Evolutionary conservation across 2,797 vertebrate species (phyloP), one percentile per base, ranked within the genome.

Genomic region (Sciaenops ocellatus): DNA sequence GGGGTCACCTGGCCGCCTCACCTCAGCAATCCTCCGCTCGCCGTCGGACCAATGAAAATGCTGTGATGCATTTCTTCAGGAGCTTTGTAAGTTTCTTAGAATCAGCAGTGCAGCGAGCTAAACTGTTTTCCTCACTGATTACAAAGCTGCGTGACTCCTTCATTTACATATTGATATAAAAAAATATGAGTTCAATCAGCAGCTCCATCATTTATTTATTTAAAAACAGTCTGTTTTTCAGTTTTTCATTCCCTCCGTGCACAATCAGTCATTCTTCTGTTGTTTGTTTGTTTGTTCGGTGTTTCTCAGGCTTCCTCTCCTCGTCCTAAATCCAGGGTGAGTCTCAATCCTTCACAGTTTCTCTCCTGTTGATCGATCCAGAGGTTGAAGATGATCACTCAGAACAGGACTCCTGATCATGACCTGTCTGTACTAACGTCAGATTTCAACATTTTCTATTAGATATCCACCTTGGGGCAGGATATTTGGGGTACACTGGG

Each of bases 241-340:
- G 0, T 54, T 87, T 71, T 9, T 38, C 34, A 9, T 9, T 54
- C 17, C 65, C 67, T 76, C 61, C 28, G 22, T 6, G 50, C 61
- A 12, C 82, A 75, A 69, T 84, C 72, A 92, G 28, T 88, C 84
- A 87, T 51, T 75, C 24, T 84, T 42, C 80, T 76, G 55, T 82
- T 82, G 64, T 79, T 71, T 69, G 56, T 76, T 15, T 77, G 79
- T 85, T 38, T 76, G 59, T 55, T 68, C 82, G 85, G 69, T 92
- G 78, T 85, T 85, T 67, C 76, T 85, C 90, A 96, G 95, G 95
- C 94, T 67, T 94, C 95, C 67, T 93, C 95, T 88, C 95, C 95
- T 92, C 95, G 85, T 85, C 94, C 95, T 72, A 96, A 95, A 91
- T 96, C 95, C 80, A 95, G 92, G 94, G 95, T 96, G 90, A 95